phyloP scores from a whole-genome alignment of 2,888 invertebrate species.

The Tupiocoris notatus region DNA sequence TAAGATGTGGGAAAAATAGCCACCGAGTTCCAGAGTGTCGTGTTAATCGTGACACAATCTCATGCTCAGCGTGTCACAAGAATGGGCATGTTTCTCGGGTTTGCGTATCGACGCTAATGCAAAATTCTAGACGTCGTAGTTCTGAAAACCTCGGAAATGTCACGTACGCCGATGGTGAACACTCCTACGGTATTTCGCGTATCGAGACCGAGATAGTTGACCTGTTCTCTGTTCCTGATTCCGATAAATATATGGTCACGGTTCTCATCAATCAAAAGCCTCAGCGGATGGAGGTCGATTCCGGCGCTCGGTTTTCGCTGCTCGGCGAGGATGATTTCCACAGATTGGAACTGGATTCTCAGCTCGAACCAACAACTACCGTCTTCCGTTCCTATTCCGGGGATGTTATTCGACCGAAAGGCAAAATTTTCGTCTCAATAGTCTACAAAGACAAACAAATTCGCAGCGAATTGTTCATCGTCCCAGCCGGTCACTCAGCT shows the following conservation, averaged over 20 bases:
- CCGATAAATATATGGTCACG: conserved; percentile 33
- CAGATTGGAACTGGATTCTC: neutral
- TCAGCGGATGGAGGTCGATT: conserved; percentile 16
- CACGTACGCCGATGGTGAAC: neutral
- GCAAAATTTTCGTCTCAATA: conserved; percentile 5
- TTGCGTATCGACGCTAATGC: neutral
- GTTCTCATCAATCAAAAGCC: conserved; percentile 18
- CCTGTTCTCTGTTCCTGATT: neutral
- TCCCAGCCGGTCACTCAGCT: conserved; percentile 31
- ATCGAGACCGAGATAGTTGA: neutral
- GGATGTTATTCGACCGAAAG: conserved; percentile 9
- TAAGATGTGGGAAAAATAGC: conserved; percentile 16
- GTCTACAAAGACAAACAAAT: neutral
- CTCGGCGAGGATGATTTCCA: neutral
- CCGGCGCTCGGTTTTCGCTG: conserved; percentile 5
- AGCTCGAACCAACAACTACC: neutral
- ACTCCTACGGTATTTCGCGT: neutral
- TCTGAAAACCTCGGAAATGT: neutral
- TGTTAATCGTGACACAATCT: neutral
- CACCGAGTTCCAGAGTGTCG: neutral
- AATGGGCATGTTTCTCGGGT: neutral
- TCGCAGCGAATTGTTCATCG: conserved; percentile 22
- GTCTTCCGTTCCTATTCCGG: conserved; percentile 9
- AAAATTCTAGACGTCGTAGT: neutral
- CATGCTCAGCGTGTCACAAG: neutral